Evolutionary conservation across 2,797 vertebrate genomes (phyloP), one percentile per base, ranked within the genome.

Genomic region (Eutrigla gurnardus): DNA sequence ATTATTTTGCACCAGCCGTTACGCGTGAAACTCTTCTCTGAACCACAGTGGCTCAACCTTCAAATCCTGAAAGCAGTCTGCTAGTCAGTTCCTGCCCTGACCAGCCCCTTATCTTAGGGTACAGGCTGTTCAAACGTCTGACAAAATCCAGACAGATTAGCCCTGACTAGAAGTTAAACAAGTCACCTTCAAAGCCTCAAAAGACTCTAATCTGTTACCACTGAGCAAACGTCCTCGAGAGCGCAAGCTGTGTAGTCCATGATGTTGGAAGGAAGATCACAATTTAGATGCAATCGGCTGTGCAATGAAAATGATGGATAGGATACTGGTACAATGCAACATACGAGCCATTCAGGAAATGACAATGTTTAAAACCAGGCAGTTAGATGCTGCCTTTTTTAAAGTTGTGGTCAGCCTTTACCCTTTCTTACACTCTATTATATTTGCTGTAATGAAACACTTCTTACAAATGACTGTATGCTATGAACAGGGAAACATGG

Each of bases 71-170:
- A 89, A 82, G 67, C 63, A 4, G 39, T 68, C 78, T 58, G 84
- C 86, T 68, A 43, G 85, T 88, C 77, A 60, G 57, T 85, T 86
- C 83, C 86, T 87, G 82, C 80, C 72, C 83, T 3, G 67, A 77
- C 89, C 73, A 58, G 81, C 70, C 83, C 25, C 93, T 95, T 95
- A 95, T 95, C 94, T 92, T 70, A 60, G 85, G 77, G 87, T 87
- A 89, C 93, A 94, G 92, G 84, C 92, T 90, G 90, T 91, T 88
- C 89, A 67, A 81, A 82, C 78, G 63, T 81, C 86, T 78, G 81
- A 90, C 90, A 80, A 90, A 93, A 94, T 93, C 91, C 92, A 77
- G 76, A 84, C 90, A 93, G 94, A 95, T 95, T 94, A 93, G 89
- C 92, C 81, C 83, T 25, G 84, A 94, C 90, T 86, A 88, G 86